phyloP scores from a whole-genome alignment of 2,113 vertebrate genomes.

The Gyps fulvus region DNA sequence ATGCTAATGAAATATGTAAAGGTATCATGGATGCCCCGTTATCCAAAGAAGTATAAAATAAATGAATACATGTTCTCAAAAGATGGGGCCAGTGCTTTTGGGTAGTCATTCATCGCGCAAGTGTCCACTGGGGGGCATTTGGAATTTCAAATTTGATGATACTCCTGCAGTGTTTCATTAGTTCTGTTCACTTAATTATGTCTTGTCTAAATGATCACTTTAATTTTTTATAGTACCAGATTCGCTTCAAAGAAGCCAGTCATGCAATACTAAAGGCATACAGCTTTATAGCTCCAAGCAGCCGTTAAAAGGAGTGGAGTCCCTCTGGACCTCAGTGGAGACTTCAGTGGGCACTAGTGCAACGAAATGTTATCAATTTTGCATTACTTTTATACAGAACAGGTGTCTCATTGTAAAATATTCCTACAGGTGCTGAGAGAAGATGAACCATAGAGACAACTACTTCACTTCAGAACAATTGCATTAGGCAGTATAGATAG shows the following conservation, averaged over 20 bases:
- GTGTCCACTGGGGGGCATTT: neutral
- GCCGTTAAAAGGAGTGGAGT: neutral
- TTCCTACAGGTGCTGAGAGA: neutral
- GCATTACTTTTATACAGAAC: neutral
- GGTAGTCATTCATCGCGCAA: neutral
- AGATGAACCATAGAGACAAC: neutral
- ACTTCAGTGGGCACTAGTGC: neutral
- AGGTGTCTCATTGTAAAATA: neutral
- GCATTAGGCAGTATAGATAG: neutral
- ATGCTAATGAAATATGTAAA: slow-evolving; percentile 32
- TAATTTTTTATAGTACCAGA: slow-evolving; percentile 34
- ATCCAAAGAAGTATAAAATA: slow-evolving; percentile 3
- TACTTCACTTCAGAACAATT: neutral
- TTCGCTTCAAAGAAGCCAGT: slow-evolving; percentile 23
- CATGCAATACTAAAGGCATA: slow-evolving; percentile 21
- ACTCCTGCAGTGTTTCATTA: slow-evolving; percentile 41
- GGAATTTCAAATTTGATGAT: slow-evolving; percentile 19
- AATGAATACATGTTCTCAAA: neutral
- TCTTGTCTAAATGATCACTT: slow-evolving; percentile 55
- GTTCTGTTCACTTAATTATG: slow-evolving; percentile 57
- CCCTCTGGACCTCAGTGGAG: neutral
- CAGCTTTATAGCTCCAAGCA: neutral
- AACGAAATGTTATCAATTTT: neutral
- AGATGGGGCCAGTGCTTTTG: neutral
- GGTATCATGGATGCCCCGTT: neutral